Evolutionary conservation across 2,888 invertebrate genomes (phyloP), one percentile per base, ranked within the genome.

Genomic region (Heteromurus nitidus): DNA sequence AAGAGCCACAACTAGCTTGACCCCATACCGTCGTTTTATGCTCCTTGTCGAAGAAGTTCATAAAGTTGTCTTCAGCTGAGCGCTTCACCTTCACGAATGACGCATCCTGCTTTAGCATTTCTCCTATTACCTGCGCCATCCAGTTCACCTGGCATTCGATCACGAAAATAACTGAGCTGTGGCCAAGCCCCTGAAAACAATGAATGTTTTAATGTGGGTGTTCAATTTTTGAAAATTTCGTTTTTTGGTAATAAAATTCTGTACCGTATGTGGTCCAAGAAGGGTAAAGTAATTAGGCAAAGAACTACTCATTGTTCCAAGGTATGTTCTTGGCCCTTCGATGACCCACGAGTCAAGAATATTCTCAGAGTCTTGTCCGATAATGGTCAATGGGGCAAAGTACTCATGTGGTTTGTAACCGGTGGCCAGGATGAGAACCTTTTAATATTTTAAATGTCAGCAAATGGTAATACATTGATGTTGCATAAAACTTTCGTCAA

Each of bases 401-500:
- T 77, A 86, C 28, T 85, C 85, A 50, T 86, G 85, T 5, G 84
- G 64, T 60, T 75, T 67, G 65, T 74, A 86, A 9, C 86, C 86
- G 9, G 85, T 85, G 0, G 85, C 85, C 1, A 85, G 55, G 18
- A 86, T 83, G 1, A 86, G 62, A 5, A 85, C 83, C 86, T 84
- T 16, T 24, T 22, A n/a, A n/a, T 31, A 24, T n/a, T 64, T 44
- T 20, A n/a, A 76, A 55, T 24, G 20, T n/a, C 11, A 68, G 22
- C 28, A 30, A 18, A 28, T 64, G 30, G 30, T 64, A 1, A 47
- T 9, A 53, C 1, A 47, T 55, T n/a, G n/a, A 28, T 36, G 11
- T 36, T 9, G 28, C 9, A 50, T 50, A 18, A 50, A 50, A 5
- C n/a, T n/a, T n/a, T n/a, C n/a, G n/a, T n/a, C n/a, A n/a, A n/a